Base-by-base conservation (phyloP, 2,888 invertebrate species). In the Neocrepidodera transversa region DNA sequence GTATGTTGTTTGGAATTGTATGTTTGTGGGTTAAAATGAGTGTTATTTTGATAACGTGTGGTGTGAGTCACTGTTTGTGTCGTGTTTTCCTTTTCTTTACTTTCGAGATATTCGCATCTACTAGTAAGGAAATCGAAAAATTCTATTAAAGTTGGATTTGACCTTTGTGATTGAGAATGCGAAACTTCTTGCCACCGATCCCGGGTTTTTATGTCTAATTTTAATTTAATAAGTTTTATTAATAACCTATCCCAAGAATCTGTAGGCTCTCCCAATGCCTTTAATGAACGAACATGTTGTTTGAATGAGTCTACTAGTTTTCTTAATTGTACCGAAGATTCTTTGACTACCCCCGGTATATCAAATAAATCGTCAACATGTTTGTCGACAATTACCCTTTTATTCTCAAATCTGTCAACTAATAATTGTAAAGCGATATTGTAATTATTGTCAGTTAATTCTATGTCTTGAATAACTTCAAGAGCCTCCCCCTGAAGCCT, bases 211-310 rank as follows among this genome's bases (percentile, higher is more conserved):
- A 23, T 3, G 8, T 43, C 23, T 11, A 43, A 17, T 23, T 43
- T 43, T 10, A 43, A n/a, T 11, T 43, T 43, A 7, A 43, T n/a
- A 17, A 43, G 6, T 13, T 43, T 5, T 17, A 26, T 43, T 43
- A 43, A 23, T 23, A 43, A 17, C 11, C 43, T 20, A 8, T 43
- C 43, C 43, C 43, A 43, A 5, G 43, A 20, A 43, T 43, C 43
- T 1, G 43, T 43, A 10, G 43, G 43, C 17, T 43, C 23, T 4
- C 43, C 43, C 17, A 43, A 13, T 10, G 43, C 43, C 11, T 43
- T 43, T n/a, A 42, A 20, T 3, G 11, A 30, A 8, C 30, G 5
- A n/a, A 30, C 10, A 30, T 30, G 5, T 30, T 30, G 30, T 30
- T 30, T 30, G n/a, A 30, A 30, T n/a, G 30, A n/a, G 10, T 30